phyloP scores from a whole-genome alignment of 2,113 vertebrate genomes.

The Triplophysa tibetana region DNA sequence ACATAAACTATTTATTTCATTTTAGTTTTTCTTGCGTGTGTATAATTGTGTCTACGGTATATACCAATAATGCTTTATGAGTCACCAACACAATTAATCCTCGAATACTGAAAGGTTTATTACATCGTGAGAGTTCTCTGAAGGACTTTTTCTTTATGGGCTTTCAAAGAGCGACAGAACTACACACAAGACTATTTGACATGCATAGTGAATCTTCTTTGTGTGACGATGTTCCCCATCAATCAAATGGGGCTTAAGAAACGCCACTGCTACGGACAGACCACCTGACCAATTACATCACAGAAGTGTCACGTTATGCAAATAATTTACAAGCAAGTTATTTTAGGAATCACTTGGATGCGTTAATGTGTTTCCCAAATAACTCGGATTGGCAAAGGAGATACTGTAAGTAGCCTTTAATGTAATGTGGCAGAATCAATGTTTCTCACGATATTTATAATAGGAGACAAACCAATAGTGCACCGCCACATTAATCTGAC shows the following conservation, averaged over 20 bases:
- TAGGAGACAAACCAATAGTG: constrained; percentile 53
- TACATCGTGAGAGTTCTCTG: neutral
- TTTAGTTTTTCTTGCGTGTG: no score
- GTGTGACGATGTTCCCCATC: neutral
- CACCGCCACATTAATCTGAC: constrained; percentile 45
- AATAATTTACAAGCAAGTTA: constrained; percentile 17
- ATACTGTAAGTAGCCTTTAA: neutral
- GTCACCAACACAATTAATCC: constrained; percentile 12
- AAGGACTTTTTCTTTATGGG: no score
- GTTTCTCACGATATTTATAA: constrained; percentile 44
- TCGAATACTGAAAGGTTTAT: neutral
- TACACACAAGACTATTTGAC: neutral
- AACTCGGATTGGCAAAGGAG: neutral
- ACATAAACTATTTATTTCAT: no score
- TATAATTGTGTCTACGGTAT: no score
- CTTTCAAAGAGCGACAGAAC: no score
- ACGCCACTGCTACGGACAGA: neutral
- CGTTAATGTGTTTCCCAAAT: neutral
- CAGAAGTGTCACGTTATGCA: constrained; percentile 27
- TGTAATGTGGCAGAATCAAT: neutral
- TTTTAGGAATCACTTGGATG: constrained; percentile 13
- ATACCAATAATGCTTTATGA: neutral
- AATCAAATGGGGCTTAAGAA: constrained; percentile 17
- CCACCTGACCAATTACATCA: constrained; percentile 31
- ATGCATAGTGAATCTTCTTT: constrained; percentile 3